Evolutionary conservation across 2,797 vertebrate species (phyloP), one percentile per base, ranked within the genome.

Genomic region (Urophycis tenuis): DNA sequence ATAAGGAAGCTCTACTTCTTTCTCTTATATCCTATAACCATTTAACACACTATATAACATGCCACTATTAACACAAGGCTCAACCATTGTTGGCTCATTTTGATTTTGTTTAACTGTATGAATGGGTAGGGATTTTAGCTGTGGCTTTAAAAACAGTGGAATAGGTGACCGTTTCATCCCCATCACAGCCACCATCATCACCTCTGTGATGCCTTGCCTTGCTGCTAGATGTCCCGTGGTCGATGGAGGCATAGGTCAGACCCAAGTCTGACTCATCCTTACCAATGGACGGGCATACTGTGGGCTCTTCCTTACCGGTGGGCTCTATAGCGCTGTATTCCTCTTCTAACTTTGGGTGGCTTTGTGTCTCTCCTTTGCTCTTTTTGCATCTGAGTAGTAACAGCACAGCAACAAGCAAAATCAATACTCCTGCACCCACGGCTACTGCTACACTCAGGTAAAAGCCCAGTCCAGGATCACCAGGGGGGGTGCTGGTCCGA

Each of bases 391-490:
- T 25, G 53, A 25, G 53, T 25, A 60, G 19, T 25, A n/a, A n/a
- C n/a, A 60, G 53, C n/a, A 9, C 53, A 60, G 53, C 53, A 60
- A 60, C 53, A 60, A 60, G n/a, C 53, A 60, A n/a, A 60, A 60
- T 2, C 22, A 25, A n/a, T 60, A 60, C 22, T n/a, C 22, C 22
- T 9, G 53, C 25, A 60, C 53, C 1, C 53, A 60, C 39, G 11
- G 39, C 39, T 11, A 41, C 22, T 2, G 22, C 53, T 60, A 60
- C 53, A 25, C 22, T n/a, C 53, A 60, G 53, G 53, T 25, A 60
- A n/a, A n/a, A n/a, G 1, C 39, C 39, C 39, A 0, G 12, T 12
- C 45, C 45, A 22, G 45, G 45, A 12, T 0, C 45, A 5, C 17
- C 1, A 2, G 22, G 25, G 53, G 22, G n/a, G 53, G 9, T 60